Percentiles rank a stretch among this genome's conserved stretches.
These are phyloP conservation scores for Ranitomeya imitator DNA, from an alignment of 2,113 vertebrate genomes.

Conservation along the genomic window DNA sequence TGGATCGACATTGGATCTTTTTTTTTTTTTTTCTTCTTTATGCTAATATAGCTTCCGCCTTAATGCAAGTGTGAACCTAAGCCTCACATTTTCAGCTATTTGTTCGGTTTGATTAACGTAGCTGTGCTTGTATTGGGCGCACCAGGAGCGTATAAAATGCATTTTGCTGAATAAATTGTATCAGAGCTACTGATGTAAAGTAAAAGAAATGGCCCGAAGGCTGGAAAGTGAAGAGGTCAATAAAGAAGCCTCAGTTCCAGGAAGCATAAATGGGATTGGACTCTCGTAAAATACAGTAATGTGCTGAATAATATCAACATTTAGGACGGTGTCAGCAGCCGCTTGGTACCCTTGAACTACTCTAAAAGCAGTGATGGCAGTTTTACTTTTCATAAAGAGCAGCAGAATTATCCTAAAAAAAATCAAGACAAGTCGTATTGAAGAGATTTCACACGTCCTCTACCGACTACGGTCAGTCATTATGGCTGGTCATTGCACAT, in stretches of 20 bases:
- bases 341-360: not conserved
- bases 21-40: too few relatives aligned
- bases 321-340: not conserved
- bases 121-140: too few relatives aligned
- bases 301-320: constrained; percentile 21
- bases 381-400: not conserved
- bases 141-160: not conserved
- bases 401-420: not conserved
- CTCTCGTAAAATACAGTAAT: constrained; percentile 3
- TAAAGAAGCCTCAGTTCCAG: not conserved
- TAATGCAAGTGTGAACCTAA: too few relatives aligned
- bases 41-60: too few relatives aligned
- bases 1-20: too few relatives aligned
- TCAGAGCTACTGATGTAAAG: not conserved
- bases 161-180: not conserved
- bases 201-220: not conserved
- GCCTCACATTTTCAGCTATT: not conserved
- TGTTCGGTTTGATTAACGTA: too few relatives aligned
- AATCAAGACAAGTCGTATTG: not conserved
- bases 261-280: not conserved
- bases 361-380: not conserved
- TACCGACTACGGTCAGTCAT: not conserved
- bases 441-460: not conserved
- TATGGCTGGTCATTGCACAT: too few relatives aligned
- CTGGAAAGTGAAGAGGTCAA: constrained; percentile 2